phyloP scores from a whole-genome alignment of 2,888 invertebrate species.

The Epirrita christyi region DNA sequence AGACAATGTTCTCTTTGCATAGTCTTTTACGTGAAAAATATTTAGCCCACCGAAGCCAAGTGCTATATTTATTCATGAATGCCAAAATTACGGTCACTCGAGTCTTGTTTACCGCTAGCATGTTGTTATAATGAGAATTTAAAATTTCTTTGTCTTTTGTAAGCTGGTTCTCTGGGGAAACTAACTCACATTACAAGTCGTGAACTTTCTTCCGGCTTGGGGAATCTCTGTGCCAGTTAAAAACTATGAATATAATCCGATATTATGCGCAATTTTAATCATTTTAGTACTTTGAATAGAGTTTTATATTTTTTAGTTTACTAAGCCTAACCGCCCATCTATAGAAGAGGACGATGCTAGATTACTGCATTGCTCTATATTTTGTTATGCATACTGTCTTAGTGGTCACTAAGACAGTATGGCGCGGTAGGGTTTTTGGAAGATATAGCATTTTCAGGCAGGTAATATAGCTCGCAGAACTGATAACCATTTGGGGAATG shows the following conservation, averaged over 20 bases:
- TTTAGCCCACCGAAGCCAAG: constrained; percentile 26
- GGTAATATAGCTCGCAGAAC: too few species aligned
- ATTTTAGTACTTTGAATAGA: too few species aligned
- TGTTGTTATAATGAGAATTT: constrained; percentile 34
- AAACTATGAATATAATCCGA: constrained; percentile 28
- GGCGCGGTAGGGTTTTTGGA: too few species aligned
- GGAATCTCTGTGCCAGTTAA: constrained; percentile 29
- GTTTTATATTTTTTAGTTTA: too few species aligned
- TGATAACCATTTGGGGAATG: too few species aligned
- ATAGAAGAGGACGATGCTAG: too few species aligned
- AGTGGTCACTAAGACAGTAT: too few species aligned
- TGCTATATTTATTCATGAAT: constrained; percentile 34
- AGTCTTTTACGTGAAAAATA: constrained; percentile 29
- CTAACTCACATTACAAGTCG: constrained; percentile 35
- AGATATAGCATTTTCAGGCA: too few species aligned
- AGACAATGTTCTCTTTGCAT: constrained; percentile 24
- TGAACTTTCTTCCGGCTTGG: constrained; percentile 33
- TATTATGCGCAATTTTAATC: constrained; percentile 30
- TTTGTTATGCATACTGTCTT: too few species aligned
- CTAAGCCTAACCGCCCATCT: too few species aligned
- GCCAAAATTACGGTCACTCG: constrained; percentile 35
- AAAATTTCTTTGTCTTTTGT: constrained; percentile 32
- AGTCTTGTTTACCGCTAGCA: constrained; percentile 32
- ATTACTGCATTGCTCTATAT: too few species aligned
- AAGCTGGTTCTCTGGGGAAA: constrained; percentile 29